These are phyloP conservation scores for Lycaon pictus DNA, from an alignment of 2,113 vertebrate species.

Conservation along the genomic window DNA sequence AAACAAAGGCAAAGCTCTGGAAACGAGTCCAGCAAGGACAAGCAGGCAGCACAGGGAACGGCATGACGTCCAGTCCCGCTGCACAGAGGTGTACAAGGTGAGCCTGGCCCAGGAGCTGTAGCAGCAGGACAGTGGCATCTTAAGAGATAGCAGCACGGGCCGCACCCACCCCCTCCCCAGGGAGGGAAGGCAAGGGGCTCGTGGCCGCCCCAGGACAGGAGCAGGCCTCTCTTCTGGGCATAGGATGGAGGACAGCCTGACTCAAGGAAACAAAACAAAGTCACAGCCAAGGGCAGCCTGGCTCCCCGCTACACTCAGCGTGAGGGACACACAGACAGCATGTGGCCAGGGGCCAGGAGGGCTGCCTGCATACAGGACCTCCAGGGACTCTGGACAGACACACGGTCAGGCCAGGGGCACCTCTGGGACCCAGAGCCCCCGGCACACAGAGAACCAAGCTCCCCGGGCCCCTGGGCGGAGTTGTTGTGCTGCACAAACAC, in stretches of 20 bases:
- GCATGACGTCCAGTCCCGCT: fast-evolving
- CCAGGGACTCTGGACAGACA: neutral
- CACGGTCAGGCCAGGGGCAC: neutral
- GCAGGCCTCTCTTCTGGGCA: neutral
- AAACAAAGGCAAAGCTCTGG: neutral
- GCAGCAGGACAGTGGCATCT: neutral
- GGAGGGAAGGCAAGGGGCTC: fast-evolving
- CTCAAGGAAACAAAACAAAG: neutral
- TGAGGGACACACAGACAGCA: fast-evolving
- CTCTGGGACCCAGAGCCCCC: neutral
- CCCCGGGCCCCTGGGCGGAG: fast-evolving
- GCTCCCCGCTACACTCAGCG: neutral
- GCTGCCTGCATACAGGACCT: fast-evolving
- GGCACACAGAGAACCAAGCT: neutral
- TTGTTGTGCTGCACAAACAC: fast-evolving
- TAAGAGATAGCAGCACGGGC: fast-evolving
- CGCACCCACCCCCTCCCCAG: neutral
- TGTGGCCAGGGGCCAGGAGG: fast-evolving
- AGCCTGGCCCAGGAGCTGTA: neutral
- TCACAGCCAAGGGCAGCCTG: neutral
- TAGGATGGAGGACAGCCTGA: neutral
- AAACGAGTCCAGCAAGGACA: neutral
- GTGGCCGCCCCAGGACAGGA: neutral
- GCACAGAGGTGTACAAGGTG: fast-evolving
- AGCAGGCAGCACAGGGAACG: neutral